Evolutionary conservation across 2,888 invertebrate species (phyloP), one percentile per base, ranked within the genome.

Genomic region (Ophion ventricosus): DNA sequence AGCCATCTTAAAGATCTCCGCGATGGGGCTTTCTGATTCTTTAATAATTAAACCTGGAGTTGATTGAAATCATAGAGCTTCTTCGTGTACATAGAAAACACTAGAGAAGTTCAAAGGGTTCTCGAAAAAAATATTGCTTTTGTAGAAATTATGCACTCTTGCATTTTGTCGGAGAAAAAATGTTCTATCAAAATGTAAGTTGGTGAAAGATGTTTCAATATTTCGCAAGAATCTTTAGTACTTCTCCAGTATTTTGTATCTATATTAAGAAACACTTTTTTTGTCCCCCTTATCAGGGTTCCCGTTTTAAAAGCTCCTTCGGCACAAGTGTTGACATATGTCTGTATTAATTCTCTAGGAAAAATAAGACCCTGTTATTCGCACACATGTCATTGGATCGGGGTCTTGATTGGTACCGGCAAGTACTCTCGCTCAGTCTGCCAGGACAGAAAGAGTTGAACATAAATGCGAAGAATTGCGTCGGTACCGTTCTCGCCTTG

Each of bases 401-500:
- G 88, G 98, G 98, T 91, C 94, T 99, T 77, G 95, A 95, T 87
- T 99, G 99, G 99, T 99, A 99, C 94, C 96, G 97, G 59, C 96
- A 97, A 90, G 94, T 99, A 80, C 94, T 99, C 86, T 96, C 97
- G 89, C 95, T 98, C 90, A 97, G 98, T 67, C 95, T 98, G 83
- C 96, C 97, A 77, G 97, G 97, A 90, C 96, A 96, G 63, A 95
- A 96, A 85, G 97, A 97, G 91, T 94, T 98, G 87, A 96, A 96
- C 87, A 98, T 99, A 84, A 99, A 99, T 95, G 98, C 98, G 26
- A 96, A 98, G 89, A 99, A 99, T 94, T 99, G 99, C 93, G 97
- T 99, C 63, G 99, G 99, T 77, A 98, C 98, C 4, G 99, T 99
- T 82, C 94, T 99, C 67, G 97, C 99, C 1, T 94, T 99, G 86